A percentile compares a stretch with the other conserved stretches of the same genome.
phyloP scores from a whole-genome alignment of 2,113 vertebrate species.

The Sinocyclocheilus rhinocerous region DNA sequence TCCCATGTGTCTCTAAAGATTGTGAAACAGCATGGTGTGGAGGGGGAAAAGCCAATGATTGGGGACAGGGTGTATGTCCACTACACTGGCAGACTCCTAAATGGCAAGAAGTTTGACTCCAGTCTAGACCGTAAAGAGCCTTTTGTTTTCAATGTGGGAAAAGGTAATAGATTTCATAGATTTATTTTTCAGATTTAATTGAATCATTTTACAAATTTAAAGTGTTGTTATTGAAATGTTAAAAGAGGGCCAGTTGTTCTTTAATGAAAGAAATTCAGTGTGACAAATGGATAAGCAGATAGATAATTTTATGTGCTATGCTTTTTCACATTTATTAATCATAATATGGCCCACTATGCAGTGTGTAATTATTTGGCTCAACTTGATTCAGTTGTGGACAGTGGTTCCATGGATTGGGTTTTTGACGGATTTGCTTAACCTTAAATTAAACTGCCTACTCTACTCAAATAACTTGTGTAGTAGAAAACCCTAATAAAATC shows the following conservation, averaged over 20 bases:
- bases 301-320: neutral
- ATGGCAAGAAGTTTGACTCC: slow-evolving; percentile 92
- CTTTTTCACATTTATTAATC: neutral
- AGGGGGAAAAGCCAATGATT: slow-evolving; percentile 87
- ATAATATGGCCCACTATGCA: neutral
- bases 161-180: slow-evolving; percentile 73
- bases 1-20: slow-evolving; percentile 71
- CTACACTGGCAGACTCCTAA: slow-evolving; percentile 90
- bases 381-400: neutral
- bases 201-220: no score
- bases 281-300: neutral
- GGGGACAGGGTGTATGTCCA: slow-evolving; percentile 93
- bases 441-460: neutral
- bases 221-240: no score
- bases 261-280: neutral
- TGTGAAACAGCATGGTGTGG: slow-evolving; percentile 79
- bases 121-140: slow-evolving; percentile 88
- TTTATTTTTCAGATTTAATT: neutral
- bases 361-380: neutral
- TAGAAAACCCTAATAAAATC: neutral
- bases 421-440: neutral
- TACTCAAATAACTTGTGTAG: neutral
- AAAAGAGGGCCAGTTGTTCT: neutral
- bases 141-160: slow-evolving; percentile 90
- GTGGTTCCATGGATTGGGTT: neutral